Evolutionary conservation across 2,888 invertebrate species (phyloP).

Genomic region (Lymantria dispar): DNA sequence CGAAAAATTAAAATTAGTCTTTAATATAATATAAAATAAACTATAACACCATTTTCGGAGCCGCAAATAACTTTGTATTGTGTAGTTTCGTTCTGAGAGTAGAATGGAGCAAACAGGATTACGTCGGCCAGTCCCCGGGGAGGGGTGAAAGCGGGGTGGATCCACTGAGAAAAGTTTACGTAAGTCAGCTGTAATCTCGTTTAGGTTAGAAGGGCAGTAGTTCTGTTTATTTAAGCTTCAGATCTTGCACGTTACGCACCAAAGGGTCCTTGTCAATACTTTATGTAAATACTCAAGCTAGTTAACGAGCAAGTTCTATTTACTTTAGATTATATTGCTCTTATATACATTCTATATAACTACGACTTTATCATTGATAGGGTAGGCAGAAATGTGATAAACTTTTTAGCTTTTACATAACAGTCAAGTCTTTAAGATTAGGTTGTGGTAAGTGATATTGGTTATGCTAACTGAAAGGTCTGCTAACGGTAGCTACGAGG

Average conservation of each 20-base stretch:
- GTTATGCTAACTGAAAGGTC: too few relatives aligned
- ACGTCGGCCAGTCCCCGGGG: constrained; percentile 53
- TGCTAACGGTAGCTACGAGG: too few relatives aligned
- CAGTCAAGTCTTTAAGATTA: too few relatives aligned
- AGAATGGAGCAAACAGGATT: constrained; percentile 68
- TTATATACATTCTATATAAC: too few relatives aligned
- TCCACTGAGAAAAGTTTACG: constrained; percentile 49
- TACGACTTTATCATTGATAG: too few relatives aligned
- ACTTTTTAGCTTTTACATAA: too few relatives aligned
- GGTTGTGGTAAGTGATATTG: too few relatives aligned
- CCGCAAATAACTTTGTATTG: constrained; percentile 20
- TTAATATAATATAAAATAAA: constrained; percentile 15
- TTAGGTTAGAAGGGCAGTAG: constrained; percentile 40
- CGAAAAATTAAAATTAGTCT: constrained; percentile 13
- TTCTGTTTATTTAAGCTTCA: constrained; percentile 27
- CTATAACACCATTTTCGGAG: constrained; percentile 7
- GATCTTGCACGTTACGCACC: constrained; percentile 12
- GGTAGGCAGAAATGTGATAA: too few relatives aligned
- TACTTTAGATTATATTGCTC: not conserved
- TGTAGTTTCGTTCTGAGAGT: constrained; percentile 50
- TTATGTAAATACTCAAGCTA: not conserved
- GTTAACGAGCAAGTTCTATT: not conserved
- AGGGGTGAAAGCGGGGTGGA: constrained; percentile 23
- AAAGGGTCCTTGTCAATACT: not conserved
- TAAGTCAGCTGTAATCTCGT: constrained; percentile 63